These are phyloP conservation scores for Heliothis virescens DNA, from an alignment of 1,140 invertebrate species.

Conservation along the genomic window DNA sequence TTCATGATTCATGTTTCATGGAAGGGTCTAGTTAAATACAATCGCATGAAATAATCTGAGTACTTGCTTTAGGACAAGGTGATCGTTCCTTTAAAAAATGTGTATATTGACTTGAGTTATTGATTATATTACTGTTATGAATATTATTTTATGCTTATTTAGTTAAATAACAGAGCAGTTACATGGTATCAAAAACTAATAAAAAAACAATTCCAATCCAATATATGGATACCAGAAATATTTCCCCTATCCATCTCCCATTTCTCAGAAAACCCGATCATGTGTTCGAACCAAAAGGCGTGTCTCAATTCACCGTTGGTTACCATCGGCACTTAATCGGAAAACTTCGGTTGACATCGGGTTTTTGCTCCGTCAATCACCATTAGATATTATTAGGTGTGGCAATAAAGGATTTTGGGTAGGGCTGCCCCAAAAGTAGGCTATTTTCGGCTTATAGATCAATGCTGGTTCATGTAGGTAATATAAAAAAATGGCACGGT, in stretches of 20 bases:
- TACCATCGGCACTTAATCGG: constrained; percentile 62
- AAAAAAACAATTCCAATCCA: too few species aligned
- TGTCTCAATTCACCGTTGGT: constrained; percentile 40
- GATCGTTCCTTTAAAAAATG: too few species aligned
- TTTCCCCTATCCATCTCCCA: not conserved
- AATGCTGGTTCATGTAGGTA: not conserved
- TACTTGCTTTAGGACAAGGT: too few species aligned
- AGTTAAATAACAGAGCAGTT: too few species aligned
- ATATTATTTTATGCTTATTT: too few species aligned
- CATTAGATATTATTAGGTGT: constrained; percentile 57
- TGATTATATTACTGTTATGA: too few species aligned
- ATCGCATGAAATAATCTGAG: too few species aligned
- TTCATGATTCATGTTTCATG: not conserved
- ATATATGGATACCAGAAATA: too few species aligned
- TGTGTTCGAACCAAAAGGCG: constrained; percentile 50
- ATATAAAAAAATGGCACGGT: too few species aligned
- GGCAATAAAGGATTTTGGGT: constrained; percentile 43
- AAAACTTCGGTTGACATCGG: constrained; percentile 65
- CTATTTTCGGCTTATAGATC: not conserved
- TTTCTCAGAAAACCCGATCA: constrained; percentile 21
- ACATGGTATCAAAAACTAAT: too few species aligned
- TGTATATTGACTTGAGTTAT: too few species aligned
- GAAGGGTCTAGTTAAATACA: not conserved
- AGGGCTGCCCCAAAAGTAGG: constrained; percentile 18
- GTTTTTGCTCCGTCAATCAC: constrained; percentile 63